Base-by-base conservation (phyloP, 1,140 invertebrate species). In the Formica selysi region DNA sequence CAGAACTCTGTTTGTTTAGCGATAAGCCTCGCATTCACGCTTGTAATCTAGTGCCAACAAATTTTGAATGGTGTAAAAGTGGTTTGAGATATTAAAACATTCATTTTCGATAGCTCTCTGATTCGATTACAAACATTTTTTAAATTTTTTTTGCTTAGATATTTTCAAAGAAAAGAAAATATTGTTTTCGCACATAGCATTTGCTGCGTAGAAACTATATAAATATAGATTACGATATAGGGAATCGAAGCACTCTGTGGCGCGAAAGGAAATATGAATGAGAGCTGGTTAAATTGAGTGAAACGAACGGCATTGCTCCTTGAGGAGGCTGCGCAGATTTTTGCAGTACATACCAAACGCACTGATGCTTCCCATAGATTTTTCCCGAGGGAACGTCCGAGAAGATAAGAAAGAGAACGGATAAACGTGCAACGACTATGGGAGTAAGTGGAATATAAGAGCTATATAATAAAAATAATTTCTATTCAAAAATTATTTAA, bases 321-420 rank as follows among this genome's bases (percentile, higher is more conserved):
- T 29, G 54, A 83, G 26, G 38, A 83, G 29, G 26, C 38, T 83
- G 41, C 29, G 68, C 68, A 7, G 44, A 79, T 79, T 51, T 51
- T 51, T 67, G 62, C 41, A 86, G 79, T 70, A 80, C 78, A 36
- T 85, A 87, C 80, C 87, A 74, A 71, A 57, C 76, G 86, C 70
- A 86, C 10, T 26, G 54, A 44, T 59, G 51, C 48, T 81, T 83
- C 68, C 11, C 26, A 44, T 59, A 36, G 26, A 70, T 71, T 61
- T 83, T 83, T 83, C 57, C 79, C 13, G n/a, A 51, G 26, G 79
- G 19, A 59, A 38, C 36, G 48, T 80, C 16, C 13, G 61, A 38
- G 29, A 26, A 7, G 67, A 38, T 78, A 64, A 29, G 26, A 22
- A 70, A 80, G 0, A 26, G 67, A 68, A 70, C 8, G 32, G 54